Evolutionary conservation across 2,113 vertebrate genomes (phyloP).

Genomic region (Neolamprologus kungweensis): DNA sequence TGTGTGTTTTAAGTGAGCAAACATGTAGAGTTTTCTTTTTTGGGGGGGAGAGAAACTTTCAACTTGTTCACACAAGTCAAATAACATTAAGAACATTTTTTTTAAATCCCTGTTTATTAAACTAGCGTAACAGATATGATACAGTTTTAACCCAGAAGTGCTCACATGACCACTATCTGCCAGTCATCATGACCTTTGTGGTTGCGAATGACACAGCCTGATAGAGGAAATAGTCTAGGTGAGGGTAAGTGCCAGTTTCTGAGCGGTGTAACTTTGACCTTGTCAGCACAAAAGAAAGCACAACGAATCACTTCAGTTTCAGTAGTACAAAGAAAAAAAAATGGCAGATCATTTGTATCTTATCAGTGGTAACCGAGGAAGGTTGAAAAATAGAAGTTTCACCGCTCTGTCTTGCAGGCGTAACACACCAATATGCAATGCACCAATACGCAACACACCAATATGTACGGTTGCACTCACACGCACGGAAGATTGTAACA

Average conservation of each 20-base stretch:
- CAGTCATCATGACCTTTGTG: conserved; percentile 1
- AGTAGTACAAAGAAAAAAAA: background rate
- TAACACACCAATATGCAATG: background rate
- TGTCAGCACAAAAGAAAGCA: background rate
- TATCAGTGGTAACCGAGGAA: background rate
- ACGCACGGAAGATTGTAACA: background rate
- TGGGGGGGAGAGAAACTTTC: background rate
- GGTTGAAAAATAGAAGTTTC: background rate
- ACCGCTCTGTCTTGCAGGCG: background rate
- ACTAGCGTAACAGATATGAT: background rate
- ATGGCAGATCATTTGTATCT: background rate
- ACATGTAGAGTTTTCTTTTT: background rate
- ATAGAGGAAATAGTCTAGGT: background rate
- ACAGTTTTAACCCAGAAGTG: background rate
- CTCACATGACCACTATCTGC: background rate
- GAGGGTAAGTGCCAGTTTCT: background rate
- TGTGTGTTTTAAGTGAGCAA: background rate
- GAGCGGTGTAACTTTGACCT: background rate
- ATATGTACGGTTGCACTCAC: background rate
- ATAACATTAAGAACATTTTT: background rate
- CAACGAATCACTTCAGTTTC: background rate
- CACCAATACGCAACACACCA: background rate
- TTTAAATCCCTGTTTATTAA: background rate
- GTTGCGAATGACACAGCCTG: background rate
- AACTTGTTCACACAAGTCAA: background rate